A percentile compares a stretch with the other conserved stretches of the same genome.
Conservation (phyloP, 2,797 vertebrate species). For the Naso thynnoides region DNA sequence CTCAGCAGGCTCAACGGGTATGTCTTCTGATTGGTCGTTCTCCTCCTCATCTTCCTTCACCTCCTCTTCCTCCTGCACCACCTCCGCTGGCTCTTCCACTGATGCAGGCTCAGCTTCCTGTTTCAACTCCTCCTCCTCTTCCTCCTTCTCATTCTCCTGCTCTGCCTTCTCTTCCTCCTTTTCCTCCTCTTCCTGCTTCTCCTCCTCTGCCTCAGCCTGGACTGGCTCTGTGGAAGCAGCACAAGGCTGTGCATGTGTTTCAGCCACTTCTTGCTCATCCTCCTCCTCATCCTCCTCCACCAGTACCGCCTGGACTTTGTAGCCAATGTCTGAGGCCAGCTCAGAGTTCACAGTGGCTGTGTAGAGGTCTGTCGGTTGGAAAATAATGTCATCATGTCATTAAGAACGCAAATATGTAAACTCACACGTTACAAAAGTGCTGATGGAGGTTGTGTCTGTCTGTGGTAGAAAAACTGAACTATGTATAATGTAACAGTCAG, state of each 20-base stretch:
- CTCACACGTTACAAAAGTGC: neutral
- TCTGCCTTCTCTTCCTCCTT: neutral
- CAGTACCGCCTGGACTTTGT: constrained; percentile 78
- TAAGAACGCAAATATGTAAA: constrained; percentile 14
- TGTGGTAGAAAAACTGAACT: constrained; percentile 5
- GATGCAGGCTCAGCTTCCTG: constrained; percentile 34
- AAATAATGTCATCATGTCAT: constrained; percentile 26
- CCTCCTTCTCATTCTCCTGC: neutral
- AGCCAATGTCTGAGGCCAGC: constrained; percentile 69
- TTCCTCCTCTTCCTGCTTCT: constrained; percentile 21
- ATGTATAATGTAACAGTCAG: neutral
- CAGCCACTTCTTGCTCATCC: constrained; percentile 34
- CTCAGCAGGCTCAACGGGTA: constrained; percentile 40
- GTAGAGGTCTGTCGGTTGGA: constrained; percentile 58
- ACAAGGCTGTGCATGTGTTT: constrained; percentile 38
- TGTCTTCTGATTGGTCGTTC: constrained; percentile 49
- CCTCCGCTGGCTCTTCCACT: constrained; percentile 31
- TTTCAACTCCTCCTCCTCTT: constrained; percentile 30
- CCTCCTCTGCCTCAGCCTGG: constrained; percentile 48
- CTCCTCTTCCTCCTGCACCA: constrained; percentile 45
- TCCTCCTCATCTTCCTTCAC: constrained; percentile 45
- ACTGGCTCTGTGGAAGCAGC: constrained; percentile 23
- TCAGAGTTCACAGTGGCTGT: constrained; percentile 59
- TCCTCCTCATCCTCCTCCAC: constrained; percentile 78
- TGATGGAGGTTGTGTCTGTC: neutral